Evolutionary conservation across 2,888 invertebrate species (phyloP), one percentile per base, ranked within the genome.

Genomic region (Alcis repandata): DNA sequence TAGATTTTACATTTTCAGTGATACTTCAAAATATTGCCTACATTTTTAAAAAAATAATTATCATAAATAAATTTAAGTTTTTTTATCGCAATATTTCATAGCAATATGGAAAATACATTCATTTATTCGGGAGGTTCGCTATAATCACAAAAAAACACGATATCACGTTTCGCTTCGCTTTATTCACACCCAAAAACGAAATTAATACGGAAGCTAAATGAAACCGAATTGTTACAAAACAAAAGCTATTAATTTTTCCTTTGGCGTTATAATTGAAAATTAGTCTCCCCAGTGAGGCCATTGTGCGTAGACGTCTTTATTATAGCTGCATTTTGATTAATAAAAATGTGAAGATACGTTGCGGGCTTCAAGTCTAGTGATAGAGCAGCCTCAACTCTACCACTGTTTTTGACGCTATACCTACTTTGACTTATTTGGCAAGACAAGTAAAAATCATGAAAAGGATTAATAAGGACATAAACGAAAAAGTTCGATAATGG

Each of bases 211-310:
- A 45, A 32, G 17, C 38, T n/a, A 41, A 38, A 40, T 32, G 15
- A 32, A 52, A 63, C 38, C 1, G 19, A 27, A 57, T 58, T 58
- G 15, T 48, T 53, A 58, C 32, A 56, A 62, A 58, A 63, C 59
- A 59, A 63, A 59, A 54, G 53, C 59, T 54, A 41, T 48, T 54
- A 59, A 58, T 46, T 59, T 48, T 59, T 46, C 40, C 33, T 17
- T 15, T 20, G 32, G 32, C 48, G 32, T 53, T 48, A 38, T 49
- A 52, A 63, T 53, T 63, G 46, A 20, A 48, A 43, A 59, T 63
- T 48, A 57, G 48, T 58, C 59, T 59, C 36, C 32, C 20, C 15
- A 45, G 59, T 46, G 45, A 54, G 22, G 27, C 19, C 27, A 36
- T 51, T 57, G 45, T 63, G 22, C 51, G 57, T 6, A 27, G 11